phyloP scores from a whole-genome alignment of 2,888 invertebrate genomes.

The Syritta pipiens region DNA sequence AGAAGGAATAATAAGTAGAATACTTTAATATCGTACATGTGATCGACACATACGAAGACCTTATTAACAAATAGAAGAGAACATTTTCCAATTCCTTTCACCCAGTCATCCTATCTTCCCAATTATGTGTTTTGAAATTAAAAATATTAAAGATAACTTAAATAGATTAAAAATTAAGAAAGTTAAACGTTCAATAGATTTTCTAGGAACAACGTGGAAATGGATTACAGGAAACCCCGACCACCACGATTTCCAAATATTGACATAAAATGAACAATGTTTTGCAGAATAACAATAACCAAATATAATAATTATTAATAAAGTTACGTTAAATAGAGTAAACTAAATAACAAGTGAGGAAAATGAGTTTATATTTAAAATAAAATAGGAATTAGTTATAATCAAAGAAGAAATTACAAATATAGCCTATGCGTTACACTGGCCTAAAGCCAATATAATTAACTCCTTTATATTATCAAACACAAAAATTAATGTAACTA shows the following conservation, averaged over 20 bases:
- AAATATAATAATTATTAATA: slow-evolving; percentile 35
- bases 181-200: too few species aligned
- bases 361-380: background rate
- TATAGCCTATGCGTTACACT: slow-evolving; percentile 34
- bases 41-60: too few species aligned
- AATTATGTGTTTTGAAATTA: too few species aligned
- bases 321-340: slow-evolving; percentile 9
- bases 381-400: slow-evolving; percentile 28
- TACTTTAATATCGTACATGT: too few species aligned
- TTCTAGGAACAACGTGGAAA: too few species aligned
- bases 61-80: too few species aligned
- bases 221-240: too few species aligned
- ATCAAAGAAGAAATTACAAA: slow-evolving; percentile 38
- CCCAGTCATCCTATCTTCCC: too few species aligned
- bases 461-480: slow-evolving; percentile 30
- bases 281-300: slow-evolving; percentile 22
- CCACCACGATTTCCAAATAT: too few species aligned
- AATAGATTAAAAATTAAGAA: too few species aligned
- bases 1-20: slow-evolving; percentile 9
- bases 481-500: slow-evolving; percentile 25
- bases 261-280: slow-evolving; percentile 26
- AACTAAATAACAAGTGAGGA: slow-evolving; percentile 17
- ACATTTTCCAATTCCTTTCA: too few species aligned
- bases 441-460: slow-evolving; percentile 32
- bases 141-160: too few species aligned